Conservation (phyloP, 1,140 invertebrate species). For the Papilio polytes region DNA sequence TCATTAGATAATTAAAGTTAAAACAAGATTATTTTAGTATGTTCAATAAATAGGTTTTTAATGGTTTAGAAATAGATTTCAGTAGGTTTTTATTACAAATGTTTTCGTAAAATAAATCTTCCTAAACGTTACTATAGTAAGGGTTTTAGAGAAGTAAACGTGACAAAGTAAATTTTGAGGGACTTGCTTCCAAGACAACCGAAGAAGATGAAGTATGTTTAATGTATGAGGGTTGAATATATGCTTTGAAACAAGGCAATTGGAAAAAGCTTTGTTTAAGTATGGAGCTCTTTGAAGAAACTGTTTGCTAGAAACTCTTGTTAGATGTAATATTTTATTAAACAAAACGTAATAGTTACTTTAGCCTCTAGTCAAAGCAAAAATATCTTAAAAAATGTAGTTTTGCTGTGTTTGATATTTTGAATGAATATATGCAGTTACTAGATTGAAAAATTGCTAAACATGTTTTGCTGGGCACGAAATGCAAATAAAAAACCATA, state of each 20-base stretch:
- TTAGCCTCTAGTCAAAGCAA: not conserved
- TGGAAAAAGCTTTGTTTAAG: slow-evolving; percentile 26
- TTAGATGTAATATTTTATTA: slow-evolving; percentile 23
- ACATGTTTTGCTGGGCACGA: not conserved
- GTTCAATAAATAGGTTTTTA: too few relatives aligned
- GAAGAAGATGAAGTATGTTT: slow-evolving; percentile 25
- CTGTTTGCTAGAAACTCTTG: slow-evolving; percentile 22
- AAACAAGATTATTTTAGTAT: too few relatives aligned
- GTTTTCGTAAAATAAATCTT: not conserved
- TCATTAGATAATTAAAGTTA: not conserved
- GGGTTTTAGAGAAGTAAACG: not conserved
- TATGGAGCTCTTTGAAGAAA: slow-evolving; percentile 18
- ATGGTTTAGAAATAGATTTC: not conserved
- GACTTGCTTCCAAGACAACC: slow-evolving; percentile 8
- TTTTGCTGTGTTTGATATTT: not conserved
- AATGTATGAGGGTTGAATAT: slow-evolving; percentile 26
- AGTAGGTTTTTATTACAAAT: not conserved
- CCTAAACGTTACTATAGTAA: not conserved
- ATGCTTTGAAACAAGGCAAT: slow-evolving; percentile 27
- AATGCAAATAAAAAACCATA: too few relatives aligned
- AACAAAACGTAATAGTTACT: not conserved
- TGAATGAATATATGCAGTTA: not conserved
- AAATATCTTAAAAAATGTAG: not conserved
- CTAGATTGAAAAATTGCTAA: not conserved
- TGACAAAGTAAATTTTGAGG: slow-evolving; percentile 12